phyloP scores from a whole-genome alignment of 2,113 vertebrate species.

The Montifringilla adamsi region DNA sequence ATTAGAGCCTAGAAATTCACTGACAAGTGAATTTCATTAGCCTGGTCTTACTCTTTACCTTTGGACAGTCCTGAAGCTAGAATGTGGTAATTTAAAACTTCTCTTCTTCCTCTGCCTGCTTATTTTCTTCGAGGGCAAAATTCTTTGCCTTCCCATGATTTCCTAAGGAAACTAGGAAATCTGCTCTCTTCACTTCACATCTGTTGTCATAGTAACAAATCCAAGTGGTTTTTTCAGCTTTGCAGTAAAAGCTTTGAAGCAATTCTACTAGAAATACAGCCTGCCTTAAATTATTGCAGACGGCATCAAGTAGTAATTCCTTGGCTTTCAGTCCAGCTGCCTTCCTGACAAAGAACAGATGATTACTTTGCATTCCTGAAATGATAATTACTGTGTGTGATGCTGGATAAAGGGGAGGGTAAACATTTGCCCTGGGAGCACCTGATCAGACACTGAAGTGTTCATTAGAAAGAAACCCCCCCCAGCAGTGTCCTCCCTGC shows the following conservation, averaged over 20 bases:
- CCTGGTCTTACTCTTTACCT: neutral
- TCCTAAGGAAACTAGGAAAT: neutral
- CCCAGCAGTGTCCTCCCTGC: neutral
- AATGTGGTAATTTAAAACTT: neutral
- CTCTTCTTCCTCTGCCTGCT: neutral
- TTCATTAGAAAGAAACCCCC: neutral
- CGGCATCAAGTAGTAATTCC: neutral
- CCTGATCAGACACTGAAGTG: neutral
- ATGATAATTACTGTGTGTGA: neutral
- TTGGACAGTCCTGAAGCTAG: neutral
- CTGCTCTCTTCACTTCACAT: neutral
- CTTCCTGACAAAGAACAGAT: neutral
- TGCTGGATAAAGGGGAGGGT: neutral
- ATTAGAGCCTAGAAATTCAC: neutral
- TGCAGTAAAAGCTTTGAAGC: conserved; percentile 8
- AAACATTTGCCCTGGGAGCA: neutral
- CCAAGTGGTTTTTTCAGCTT: neutral
- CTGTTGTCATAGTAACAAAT: conserved; percentile 42
- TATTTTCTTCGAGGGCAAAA: neutral
- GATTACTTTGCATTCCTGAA: conserved; percentile 24
- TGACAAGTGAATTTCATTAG: neutral
- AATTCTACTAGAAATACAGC: neutral
- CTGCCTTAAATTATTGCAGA: neutral
- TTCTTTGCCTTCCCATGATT: neutral
- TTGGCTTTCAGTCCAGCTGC: neutral